phyloP scores from a whole-genome alignment of 2,888 invertebrate genomes.

The Tineola bisselliella region DNA sequence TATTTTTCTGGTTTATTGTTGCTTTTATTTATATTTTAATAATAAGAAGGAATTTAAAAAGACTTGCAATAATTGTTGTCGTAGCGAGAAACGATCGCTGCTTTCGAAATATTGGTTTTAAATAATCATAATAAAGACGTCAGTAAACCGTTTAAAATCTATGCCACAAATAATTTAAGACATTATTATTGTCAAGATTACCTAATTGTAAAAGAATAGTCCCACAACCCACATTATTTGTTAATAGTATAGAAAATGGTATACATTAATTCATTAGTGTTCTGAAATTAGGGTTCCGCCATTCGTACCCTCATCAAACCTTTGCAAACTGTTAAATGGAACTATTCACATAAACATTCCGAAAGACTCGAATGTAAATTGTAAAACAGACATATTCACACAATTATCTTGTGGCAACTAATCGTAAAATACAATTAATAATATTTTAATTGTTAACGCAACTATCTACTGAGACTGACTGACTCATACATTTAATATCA shows the following conservation, averaged over 20 bases:
- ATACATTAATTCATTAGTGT: slow-evolving; percentile 39
- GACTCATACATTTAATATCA: too few species aligned
- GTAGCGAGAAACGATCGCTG: too few species aligned
- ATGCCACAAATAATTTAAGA: too few species aligned
- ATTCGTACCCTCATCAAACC: slow-evolving; percentile 41
- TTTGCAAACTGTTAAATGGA: slow-evolving; percentile 29
- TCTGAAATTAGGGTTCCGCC: slow-evolving; percentile 31
- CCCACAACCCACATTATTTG: not conserved
- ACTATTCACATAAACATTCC: slow-evolving; percentile 40
- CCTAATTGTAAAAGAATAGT: not conserved
- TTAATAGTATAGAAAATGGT: slow-evolving; percentile 10
- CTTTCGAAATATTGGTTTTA: too few species aligned
- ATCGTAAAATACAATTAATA: not conserved
- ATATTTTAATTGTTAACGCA: not conserved
- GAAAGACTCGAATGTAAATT: slow-evolving; percentile 7
- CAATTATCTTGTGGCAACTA: not conserved
- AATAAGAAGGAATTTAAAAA: too few species aligned
- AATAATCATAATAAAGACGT: too few species aligned
- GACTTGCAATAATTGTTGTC: too few species aligned
- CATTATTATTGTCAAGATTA: not conserved
- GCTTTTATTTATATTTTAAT: too few species aligned
- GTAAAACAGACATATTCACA: not conserved
- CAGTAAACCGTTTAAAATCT: too few species aligned
- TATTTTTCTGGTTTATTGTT: too few species aligned
- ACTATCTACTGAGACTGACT: not conserved